A percentile compares a stretch with the other conserved stretches of the same genome.
These are phyloP conservation scores for Lepidostoma basale DNA, from an alignment of 1,140 invertebrate genomes.

Conservation along the genomic window DNA sequence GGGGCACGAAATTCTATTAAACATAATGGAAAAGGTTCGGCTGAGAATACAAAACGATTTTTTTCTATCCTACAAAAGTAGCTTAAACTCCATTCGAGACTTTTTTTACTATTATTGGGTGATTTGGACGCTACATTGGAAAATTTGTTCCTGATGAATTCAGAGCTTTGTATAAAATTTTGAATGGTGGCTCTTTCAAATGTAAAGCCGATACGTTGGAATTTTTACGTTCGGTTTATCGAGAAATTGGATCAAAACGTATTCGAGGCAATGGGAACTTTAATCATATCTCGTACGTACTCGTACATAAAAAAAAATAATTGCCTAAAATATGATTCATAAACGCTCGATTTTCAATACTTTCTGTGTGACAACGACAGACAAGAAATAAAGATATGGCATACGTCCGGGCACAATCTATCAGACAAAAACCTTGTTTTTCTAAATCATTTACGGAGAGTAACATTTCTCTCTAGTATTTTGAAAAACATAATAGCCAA, in stretches of 20 bases:
- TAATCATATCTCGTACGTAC: no score
- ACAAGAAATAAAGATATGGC: no score
- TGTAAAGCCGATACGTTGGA: background rate
- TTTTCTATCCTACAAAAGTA: background rate
- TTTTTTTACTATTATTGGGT: conserved; percentile 15
- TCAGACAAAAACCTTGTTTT: no score
- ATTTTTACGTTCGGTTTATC: background rate
- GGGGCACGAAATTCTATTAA: conserved; percentile 19
- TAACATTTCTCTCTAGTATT: no score
- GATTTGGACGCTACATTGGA: background rate
- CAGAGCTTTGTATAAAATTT: background rate
- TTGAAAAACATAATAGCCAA: no score
- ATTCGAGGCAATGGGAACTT: no score
- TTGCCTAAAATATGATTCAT: no score
- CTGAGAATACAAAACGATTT: conserved; percentile 6
- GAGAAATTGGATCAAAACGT: background rate
- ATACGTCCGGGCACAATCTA: no score
- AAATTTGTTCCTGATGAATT: conserved; percentile 10
- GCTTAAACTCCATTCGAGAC: background rate
- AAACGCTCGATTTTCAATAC: no score
- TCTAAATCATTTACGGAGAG: no score
- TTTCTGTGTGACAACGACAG: no score
- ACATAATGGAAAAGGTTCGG: conserved; percentile 8
- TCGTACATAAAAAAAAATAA: no score
- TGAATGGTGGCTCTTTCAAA: background rate